phyloP scores from a whole-genome alignment of 2,797 vertebrate genomes.

The Acanthurus leucopareius region DNA sequence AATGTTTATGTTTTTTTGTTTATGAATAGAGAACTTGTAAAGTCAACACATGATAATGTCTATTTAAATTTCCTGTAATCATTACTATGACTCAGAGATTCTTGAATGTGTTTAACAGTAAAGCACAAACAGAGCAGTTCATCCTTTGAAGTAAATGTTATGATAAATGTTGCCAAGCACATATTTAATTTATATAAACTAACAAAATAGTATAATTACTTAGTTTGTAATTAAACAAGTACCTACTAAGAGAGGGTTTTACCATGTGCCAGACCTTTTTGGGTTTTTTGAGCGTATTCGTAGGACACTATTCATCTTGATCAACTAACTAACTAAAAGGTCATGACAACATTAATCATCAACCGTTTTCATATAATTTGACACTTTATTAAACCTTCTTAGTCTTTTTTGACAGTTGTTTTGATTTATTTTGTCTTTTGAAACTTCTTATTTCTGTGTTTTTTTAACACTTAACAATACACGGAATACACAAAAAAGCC shows the following conservation, averaged over 20 bases:
- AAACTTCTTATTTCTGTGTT: no score
- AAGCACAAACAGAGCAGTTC: background rate
- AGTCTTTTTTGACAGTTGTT: no score
- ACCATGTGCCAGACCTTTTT: background rate
- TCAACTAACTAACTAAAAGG: no score
- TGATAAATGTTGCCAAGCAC: background rate
- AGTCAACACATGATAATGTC: background rate
- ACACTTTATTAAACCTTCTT: background rate
- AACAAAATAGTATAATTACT: background rate
- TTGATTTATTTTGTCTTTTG: background rate
- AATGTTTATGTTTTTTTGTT: background rate
- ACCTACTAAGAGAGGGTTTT: no score
- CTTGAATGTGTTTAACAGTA: background rate
- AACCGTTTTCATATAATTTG: no score
- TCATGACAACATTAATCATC: no score
- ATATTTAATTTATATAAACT: background rate
- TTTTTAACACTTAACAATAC: no score
- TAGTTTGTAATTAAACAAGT: background rate
- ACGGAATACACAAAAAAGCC: no score
- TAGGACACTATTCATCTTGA: no score
- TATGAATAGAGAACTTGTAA: background rate
- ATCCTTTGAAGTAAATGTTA: no score
- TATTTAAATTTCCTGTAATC: background rate
- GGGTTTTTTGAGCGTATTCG: no score
- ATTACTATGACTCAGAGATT: background rate